A percentile compares a stretch with the other conserved stretches of the same genome.
Conservation (phyloP, 2,113 vertebrate species). For the Scalopus aquaticus region DNA sequence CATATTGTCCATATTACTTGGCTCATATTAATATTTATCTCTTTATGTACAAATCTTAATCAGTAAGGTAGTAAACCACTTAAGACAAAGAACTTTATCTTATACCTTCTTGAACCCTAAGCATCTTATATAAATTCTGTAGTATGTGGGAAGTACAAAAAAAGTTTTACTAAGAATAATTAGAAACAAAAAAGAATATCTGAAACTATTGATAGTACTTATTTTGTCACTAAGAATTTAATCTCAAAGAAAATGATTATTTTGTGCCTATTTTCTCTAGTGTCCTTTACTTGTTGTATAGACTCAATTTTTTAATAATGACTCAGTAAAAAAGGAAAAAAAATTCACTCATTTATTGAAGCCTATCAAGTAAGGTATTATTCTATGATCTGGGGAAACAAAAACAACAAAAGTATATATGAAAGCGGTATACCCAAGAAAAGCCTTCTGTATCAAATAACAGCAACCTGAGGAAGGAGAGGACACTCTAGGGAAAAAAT, state of each 20-base stretch:
- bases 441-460: not conserved
- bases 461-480: not conserved
- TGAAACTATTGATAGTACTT: slow-evolving; percentile 29
- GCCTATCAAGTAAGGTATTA: not conserved
- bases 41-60: not conserved
- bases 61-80: not conserved
- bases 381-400: not conserved
- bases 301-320: not conserved
- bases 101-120: not conserved
- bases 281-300: not conserved
- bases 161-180: not conserved
- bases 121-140: not conserved
- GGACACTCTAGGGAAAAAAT: not conserved
- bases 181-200: not conserved
- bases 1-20: not conserved
- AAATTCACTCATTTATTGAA: not conserved
- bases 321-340: not conserved
- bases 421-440: not conserved
- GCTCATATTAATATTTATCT: not conserved
- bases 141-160: not conserved
- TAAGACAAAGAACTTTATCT: slow-evolving; percentile 1
- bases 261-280: not conserved
- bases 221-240: slow-evolving; percentile 40
- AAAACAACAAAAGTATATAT: not conserved
- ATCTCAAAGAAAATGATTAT: not conserved